phyloP scores from a whole-genome alignment of 2,113 vertebrate species.

The Kryptolebias marmoratus region DNA sequence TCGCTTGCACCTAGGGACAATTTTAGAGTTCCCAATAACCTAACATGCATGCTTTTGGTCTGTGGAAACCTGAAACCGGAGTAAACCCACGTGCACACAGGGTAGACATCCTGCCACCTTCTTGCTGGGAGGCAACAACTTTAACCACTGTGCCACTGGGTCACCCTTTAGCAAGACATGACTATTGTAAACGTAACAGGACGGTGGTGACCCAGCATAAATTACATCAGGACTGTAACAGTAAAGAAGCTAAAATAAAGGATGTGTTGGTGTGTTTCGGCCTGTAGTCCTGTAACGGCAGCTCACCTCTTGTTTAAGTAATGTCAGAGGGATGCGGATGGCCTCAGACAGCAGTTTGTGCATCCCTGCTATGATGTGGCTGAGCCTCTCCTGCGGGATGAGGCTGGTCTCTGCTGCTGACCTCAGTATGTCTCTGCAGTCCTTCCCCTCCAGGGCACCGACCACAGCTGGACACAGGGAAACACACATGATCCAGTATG shows the following conservation, averaged over 20 bases:
- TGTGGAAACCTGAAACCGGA: no score
- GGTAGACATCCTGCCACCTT: no score
- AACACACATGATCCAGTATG: background rate
- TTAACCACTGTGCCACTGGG: no score
- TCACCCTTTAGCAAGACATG: no score
- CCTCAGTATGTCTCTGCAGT: conserved; percentile 82
- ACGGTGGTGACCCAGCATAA: background rate
- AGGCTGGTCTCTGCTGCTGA: conserved; percentile 73
- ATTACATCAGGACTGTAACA: background rate
- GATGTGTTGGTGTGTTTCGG: background rate
- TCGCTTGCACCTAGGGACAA: no score
- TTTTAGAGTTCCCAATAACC: no score
- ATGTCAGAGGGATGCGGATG: conserved; percentile 79
- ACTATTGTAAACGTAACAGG: background rate
- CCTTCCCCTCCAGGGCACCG: conserved; percentile 85
- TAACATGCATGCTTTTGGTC: no score
- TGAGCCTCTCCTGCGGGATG: conserved; percentile 82
- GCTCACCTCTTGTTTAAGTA: conserved; percentile 84
- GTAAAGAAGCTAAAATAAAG: background rate
- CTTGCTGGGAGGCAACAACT: no score
- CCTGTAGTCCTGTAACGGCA: no score
- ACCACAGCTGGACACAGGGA: conserved; percentile 80
- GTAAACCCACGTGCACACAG: no score
- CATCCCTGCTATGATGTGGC: conserved; percentile 83
- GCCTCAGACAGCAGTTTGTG: conserved; percentile 84